phyloP scores from a whole-genome alignment of 2,888 invertebrate genomes.

The Aplocera efformata region DNA sequence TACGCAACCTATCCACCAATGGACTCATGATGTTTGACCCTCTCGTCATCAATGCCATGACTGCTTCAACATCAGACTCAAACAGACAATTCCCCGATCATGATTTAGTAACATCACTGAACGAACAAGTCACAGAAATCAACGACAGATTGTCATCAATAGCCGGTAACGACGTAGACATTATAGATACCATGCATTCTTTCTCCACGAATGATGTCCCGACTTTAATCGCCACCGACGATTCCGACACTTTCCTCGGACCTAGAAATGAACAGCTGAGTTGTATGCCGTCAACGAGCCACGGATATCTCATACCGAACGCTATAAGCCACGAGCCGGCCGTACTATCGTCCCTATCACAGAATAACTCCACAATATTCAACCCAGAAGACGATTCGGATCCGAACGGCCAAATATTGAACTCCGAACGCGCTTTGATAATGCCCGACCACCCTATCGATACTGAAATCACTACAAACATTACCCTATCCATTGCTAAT shows the following conservation, averaged over 20 bases:
- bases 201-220: constrained; percentile 72
- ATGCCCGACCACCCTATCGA: constrained; percentile 65
- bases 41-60: constrained; percentile 62
- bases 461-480: constrained; percentile 67
- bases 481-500: constrained; percentile 80
- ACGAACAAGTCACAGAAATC: constrained; percentile 75
- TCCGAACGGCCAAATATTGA: constrained; percentile 45
- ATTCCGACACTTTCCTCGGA: constrained; percentile 48
- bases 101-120: constrained; percentile 69
- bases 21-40: constrained; percentile 77
- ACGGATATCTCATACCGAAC: constrained; percentile 83
- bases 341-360: constrained; percentile 75
- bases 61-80: constrained; percentile 52
- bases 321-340: constrained; percentile 80
- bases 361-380: constrained; percentile 70
- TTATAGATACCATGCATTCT: constrained; percentile 64
- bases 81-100: constrained; percentile 66
- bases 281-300: constrained; percentile 82
- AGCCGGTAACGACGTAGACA: constrained; percentile 56
- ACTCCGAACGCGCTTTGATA: constrained; percentile 59
- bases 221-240: constrained; percentile 54
- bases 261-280: constrained; percentile 65
- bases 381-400: constrained; percentile 61
- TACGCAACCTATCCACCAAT: constrained; percentile 67
- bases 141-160: constrained; percentile 71